Base-by-base conservation (phyloP, 2,113 vertebrate genomes). In the Oryzias celebensis region DNA sequence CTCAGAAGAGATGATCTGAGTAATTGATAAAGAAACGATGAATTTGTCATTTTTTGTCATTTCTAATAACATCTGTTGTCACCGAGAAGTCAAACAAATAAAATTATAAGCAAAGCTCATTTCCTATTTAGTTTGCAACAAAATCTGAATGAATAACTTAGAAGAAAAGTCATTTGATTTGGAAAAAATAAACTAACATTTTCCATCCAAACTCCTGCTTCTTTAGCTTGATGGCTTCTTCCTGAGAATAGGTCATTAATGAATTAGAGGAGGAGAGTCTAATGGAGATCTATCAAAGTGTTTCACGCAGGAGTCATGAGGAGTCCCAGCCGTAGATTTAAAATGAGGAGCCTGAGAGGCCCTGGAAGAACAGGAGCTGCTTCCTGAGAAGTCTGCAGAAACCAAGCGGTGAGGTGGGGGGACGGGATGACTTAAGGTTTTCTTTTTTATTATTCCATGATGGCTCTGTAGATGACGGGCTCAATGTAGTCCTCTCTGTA, bases 401-500 rank as follows among this genome's bases (percentile, higher is more conserved):
- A 36, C 8, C 31, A 36, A 36, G 31, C 31, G 36, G 7, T 28
- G 36, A 36, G 36, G 10, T 36, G 8, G 36, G 8, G 36, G 36
- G 10, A 12, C 8, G 8, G 31, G 36, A 2, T 36, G 36, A 36
- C 36, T 36, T 36, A 2, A 36, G 36, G 10, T 36, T 13, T 36
- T 12, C 12, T 10, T 36, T 36, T 36, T 36, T 14, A 22, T 23
- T 17, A 99, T 83, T 99, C 97, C 96, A 99, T 96, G 91, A 99
- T 97, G 88, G 96, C 90, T 76, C 94, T 88, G 92, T 98, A 99
- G 36, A 99, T 79, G 1, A 94, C 90, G 1, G 97, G 97, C 73
- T 99, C 96, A 1, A 99, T 94, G 80, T 95, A 99, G 87, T 98
- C 97, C 76, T 95, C 97, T 64, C 94, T 91, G 91, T 99, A 99